Conservation (phyloP, 2,888 invertebrate species). For the Idaea dimidiata region DNA sequence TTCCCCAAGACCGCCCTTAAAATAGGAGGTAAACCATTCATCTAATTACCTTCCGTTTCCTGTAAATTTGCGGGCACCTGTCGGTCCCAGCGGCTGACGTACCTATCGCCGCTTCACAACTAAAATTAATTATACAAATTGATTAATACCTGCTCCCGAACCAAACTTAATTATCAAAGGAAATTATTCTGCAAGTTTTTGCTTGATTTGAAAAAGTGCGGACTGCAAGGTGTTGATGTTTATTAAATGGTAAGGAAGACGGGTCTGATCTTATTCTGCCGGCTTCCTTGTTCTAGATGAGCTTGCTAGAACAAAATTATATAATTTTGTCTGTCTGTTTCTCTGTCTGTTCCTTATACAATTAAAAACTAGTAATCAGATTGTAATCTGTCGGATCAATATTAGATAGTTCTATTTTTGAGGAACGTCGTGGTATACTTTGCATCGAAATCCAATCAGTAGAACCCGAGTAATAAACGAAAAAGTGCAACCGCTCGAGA, state of each 20-base stretch:
- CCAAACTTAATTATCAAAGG: conserved; percentile 59
- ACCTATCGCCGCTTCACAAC: conserved; percentile 61
- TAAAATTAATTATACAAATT: conserved; percentile 73
- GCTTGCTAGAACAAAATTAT: no score
- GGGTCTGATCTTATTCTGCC: background rate
- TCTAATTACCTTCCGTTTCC: conserved; percentile 68
- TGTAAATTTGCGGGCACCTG: conserved; percentile 77
- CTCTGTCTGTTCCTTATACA: no score
- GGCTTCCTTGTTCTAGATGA: no score
- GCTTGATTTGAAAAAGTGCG: conserved; percentile 19
- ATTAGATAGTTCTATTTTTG: no score
- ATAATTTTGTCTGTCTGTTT: no score
- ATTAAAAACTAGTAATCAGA: no score
- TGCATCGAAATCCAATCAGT: no score
- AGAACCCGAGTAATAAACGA: no score
- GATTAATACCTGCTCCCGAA: conserved; percentile 63
- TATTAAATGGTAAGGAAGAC: background rate
- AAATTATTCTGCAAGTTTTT: conserved; percentile 57
- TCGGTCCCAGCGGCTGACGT: conserved; percentile 67
- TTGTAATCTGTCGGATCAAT: no score
- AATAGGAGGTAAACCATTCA: conserved; percentile 37
- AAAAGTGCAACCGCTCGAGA: no score
- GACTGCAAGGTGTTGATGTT: conserved; percentile 21
- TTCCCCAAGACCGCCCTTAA: background rate
- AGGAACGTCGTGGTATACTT: no score